Base-by-base conservation (phyloP, 2,113 vertebrate species). In the Bos indicus region DNA sequence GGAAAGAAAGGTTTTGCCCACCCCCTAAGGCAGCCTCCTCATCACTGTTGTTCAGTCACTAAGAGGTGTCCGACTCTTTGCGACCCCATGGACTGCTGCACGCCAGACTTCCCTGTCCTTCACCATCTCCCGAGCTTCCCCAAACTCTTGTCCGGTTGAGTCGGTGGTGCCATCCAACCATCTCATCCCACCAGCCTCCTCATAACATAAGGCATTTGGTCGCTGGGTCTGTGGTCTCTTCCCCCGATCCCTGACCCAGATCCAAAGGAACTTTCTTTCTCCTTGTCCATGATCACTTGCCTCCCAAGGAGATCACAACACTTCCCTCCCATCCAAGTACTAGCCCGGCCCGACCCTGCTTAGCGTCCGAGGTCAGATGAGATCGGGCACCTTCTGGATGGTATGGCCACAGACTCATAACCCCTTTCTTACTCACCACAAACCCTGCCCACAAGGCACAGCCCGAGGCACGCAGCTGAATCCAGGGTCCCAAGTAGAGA, bases 361-460 rank as follows among this genome's bases (percentile, higher is more conserved):
- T 71, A 71, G 36, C n/a, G 0, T 23, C n/a, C 19, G 5, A 71
- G n/a, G n/a, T 71, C 67, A 71, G 67, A 40, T 3, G 67, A 71
- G 19, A 40, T 40, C 1, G 0, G 19, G n/a, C 19, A 2, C 21
- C 1, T 40, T 71, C n/a, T 40, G n/a, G 67, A 40, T 40, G n/a
- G 67, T 71, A 71, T 71, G 67, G 67, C n/a, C 5, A 0, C n/a
- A 71, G 67, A 71, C 19, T 40, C 19, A 71, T 71, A 10, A 86
- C 3, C 13, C 2, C 28, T 17, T 59, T 56, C 56, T 56, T 46
- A 95, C 97, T 98, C 46, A 98, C 98, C 97, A 83, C 90, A 82
- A 52, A 64, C 11, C 97, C 98, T 8, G 92, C 81, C 97, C 98
- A 98, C 84, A 98, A 98, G 59, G 97, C 95, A 3, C 97, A 98